These are phyloP conservation scores for Hipposideros larvatus DNA, from an alignment of 2,797 vertebrate genomes.

Conservation along the genomic window DNA sequence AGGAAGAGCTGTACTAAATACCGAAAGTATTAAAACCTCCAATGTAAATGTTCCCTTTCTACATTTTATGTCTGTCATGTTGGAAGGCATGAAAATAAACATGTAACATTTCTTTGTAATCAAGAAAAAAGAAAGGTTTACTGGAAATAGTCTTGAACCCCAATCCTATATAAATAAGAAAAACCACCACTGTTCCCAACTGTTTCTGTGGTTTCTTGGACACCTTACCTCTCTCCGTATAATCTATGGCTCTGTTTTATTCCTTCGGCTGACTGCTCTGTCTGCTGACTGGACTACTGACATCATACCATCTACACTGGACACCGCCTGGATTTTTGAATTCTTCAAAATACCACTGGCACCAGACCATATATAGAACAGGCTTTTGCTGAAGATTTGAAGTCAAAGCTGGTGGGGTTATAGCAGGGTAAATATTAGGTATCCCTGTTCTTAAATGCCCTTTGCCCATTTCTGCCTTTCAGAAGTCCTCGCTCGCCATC, in stretches of 20 bases:
- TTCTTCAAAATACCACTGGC: neutral
- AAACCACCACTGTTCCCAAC: neutral
- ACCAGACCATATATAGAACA: neutral
- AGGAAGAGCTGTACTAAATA: conserved; percentile 33
- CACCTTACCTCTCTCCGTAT: neutral
- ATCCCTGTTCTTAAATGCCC: neutral
- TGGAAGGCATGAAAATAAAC: conserved; percentile 24
- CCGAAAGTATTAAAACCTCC: neutral
- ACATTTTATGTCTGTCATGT: neutral
- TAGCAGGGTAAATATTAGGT: neutral
- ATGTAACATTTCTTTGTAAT: neutral
- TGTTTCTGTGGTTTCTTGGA: neutral
- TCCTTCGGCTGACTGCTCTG: neutral
- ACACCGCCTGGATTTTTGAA: neutral
- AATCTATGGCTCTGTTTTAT: neutral
- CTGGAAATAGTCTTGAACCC: neutral
- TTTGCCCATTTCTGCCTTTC: neutral
- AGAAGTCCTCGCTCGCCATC: neutral
- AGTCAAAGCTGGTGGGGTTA: neutral
- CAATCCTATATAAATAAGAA: conserved; percentile 10
- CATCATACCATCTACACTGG: neutral
- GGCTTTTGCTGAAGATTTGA: neutral
- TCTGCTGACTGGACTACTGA: neutral
- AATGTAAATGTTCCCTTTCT: conserved; percentile 27
- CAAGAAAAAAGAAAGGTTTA: neutral